Conservation (phyloP, 2,797 vertebrate genomes). For the Oceanodroma leucorhoa region DNA sequence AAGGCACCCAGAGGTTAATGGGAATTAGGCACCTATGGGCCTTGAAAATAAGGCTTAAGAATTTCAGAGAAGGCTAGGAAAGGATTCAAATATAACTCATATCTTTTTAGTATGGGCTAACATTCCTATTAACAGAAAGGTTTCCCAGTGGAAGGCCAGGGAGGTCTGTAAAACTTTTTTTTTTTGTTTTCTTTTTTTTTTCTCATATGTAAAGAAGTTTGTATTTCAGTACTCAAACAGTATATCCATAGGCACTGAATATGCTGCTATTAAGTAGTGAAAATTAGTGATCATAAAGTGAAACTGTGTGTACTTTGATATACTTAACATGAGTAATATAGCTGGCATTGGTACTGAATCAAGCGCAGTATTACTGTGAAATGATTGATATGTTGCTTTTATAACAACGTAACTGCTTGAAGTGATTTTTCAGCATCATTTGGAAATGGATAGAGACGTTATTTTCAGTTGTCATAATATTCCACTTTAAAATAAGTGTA, state of each 20-base stretch:
- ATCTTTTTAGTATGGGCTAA: not conserved
- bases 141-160: not conserved
- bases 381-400: slow-evolving; percentile 42
- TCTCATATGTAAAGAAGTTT: not conserved
- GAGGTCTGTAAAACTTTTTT: not conserved
- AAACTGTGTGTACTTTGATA: not conserved
- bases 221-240: not conserved
- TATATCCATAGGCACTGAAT: not conserved
- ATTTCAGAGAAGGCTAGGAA: not conserved
- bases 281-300: slow-evolving; percentile 12
- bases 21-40: not conserved
- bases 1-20: not conserved
- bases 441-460: slow-evolving; percentile 27
- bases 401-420: not conserved
- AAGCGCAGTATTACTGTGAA: not conserved
- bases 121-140: not conserved
- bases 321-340: not conserved
- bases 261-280: not conserved
- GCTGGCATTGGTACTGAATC: not conserved
- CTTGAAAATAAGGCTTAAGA: not conserved
- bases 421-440: slow-evolving; percentile 38
- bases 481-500: slow-evolving; percentile 25
- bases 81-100: not conserved
- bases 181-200: not conserved
- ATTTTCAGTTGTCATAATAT: slow-evolving; percentile 42